phyloP scores from a whole-genome alignment of 2,888 invertebrate genomes.

The Tachina lurida region DNA sequence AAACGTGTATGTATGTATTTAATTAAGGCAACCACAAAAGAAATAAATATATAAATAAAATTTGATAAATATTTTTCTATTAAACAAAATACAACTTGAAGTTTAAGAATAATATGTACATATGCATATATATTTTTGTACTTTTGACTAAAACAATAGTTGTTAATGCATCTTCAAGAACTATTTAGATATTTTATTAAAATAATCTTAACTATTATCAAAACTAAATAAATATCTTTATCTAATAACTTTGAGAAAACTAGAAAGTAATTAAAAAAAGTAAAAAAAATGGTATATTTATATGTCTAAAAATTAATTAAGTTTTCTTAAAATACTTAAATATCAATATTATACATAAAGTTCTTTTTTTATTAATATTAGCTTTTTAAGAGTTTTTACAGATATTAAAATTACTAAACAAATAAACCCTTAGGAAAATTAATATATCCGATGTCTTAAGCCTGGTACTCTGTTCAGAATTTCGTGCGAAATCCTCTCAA shows the following conservation, averaged over 20 bases:
- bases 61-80: constrained; percentile 21
- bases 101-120: neutral
- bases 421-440: neutral
- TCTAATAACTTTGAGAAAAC: neutral
- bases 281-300: constrained; percentile 9
- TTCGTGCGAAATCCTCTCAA: no score
- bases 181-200: neutral
- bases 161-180: constrained; percentile 23
- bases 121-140: constrained; percentile 67
- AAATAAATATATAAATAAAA: neutral
- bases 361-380: neutral
- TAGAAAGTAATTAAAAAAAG: neutral
- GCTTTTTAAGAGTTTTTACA: neutral
- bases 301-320: constrained; percentile 37
- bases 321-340: constrained; percentile 34
- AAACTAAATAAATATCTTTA: neutral
- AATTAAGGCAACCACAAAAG: neutral
- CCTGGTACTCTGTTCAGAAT: no score
- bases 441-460: no score
- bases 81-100: constrained; percentile 7
- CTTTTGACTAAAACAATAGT: constrained; percentile 55
- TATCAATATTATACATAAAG: constrained; percentile 8
- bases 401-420: neutral
- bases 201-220: neutral
- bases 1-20: neutral